These are phyloP conservation scores for Nansenia antarctica DNA, from an alignment of 2,113 vertebrate species.

Conservation along the genomic window DNA sequence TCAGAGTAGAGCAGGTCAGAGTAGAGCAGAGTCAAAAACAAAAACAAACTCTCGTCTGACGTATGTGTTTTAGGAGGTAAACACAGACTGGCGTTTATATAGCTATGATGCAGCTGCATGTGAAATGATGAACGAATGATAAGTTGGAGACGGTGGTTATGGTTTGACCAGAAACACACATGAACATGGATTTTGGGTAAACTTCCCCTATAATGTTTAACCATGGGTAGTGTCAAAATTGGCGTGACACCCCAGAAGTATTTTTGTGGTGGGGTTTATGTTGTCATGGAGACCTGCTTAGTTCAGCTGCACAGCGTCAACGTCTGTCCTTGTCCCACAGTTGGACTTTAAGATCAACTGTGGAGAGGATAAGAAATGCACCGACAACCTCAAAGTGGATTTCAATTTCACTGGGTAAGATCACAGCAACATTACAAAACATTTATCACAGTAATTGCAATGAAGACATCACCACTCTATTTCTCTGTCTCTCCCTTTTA, in stretches of 20 bases:
- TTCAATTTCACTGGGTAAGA: conserved; percentile 77
- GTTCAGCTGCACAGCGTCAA: neutral
- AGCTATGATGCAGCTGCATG: too few relatives aligned
- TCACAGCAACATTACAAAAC: neutral
- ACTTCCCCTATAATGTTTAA: too few relatives aligned
- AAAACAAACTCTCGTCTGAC: too few relatives aligned
- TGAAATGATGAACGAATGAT: too few relatives aligned
- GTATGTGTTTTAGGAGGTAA: too few relatives aligned
- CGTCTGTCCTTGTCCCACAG: conserved; percentile 56
- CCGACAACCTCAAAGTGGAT: conserved; percentile 76
- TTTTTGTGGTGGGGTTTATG: neutral
- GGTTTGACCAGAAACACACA: too few relatives aligned
- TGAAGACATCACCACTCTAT: neutral
- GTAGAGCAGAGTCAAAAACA: too few relatives aligned
- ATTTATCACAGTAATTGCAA: neutral
- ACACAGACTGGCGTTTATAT: too few relatives aligned
- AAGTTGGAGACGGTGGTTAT: too few relatives aligned
- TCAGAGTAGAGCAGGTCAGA: too few relatives aligned
- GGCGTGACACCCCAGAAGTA: neutral
- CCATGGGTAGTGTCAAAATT: too few relatives aligned
- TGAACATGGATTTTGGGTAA: too few relatives aligned
- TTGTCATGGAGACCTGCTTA: neutral
- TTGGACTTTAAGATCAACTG: conserved; percentile 84
- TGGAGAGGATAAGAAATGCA: conserved; percentile 74
- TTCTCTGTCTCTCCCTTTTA: neutral